Base-by-base conservation (phyloP, 1,140 invertebrate genomes). In the Pseudomyrmex concolor region DNA sequence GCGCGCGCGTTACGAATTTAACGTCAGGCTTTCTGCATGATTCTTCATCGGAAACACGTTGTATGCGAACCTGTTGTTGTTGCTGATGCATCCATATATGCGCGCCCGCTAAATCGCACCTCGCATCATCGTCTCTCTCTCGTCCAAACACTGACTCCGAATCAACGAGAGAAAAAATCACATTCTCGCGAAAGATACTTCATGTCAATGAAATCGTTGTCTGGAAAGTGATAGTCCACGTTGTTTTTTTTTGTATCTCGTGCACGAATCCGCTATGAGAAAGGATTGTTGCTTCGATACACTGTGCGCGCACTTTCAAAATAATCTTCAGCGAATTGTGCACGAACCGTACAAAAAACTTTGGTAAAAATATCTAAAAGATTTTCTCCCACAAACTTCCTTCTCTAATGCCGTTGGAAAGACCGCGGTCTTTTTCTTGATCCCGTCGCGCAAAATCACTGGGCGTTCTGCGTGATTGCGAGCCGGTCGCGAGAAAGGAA, bases 71-170 rank as follows among this genome's bases (percentile, higher is more conserved):
- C 57, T 62, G 57, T 34, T 34, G 34, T 34, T 34, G 34, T 25
- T 19, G 17, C 57, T 17, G 10, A 13, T n/a, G 45, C 45, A n/a
- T 13, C 9, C 10, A 51, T 34, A 51, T 34, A 68, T 5, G 25
- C 74, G 25, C 19, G 51, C 13, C 34, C 64, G 76, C 43, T 80
- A 80, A 80, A 80, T 80, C 54, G 43, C 66, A 19, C 34, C 25
- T 51, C 25, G 51, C 76, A 59, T 5, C 64, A 70, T 70, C 17
- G 9, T 22, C 19, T 70, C 48, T 3, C 25, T 25, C 25, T 25
- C 25, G 3, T 25, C 25, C 34, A 34, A 0, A 34, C 34, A 34
- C 34, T 34, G 34, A 5, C 15, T 7, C 51, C 70, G 12, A 15
- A 59, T 59, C n/a, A 55, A 43, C 54, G 13, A 59, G 7, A 7